Base-by-base conservation (phyloP, 2,888 invertebrate species). In the Mythimna vitellina region DNA sequence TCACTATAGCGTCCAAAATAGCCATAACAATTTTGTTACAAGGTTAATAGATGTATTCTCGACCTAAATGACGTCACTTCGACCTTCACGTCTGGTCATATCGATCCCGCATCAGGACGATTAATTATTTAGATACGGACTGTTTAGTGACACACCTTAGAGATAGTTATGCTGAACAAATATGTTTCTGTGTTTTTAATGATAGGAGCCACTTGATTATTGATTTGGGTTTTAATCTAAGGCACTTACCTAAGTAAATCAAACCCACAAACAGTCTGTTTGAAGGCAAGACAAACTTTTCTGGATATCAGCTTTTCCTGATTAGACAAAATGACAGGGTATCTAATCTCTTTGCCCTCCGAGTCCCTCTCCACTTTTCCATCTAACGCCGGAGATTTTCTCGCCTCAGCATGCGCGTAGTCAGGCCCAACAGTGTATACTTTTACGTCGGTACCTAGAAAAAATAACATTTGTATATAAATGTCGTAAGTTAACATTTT, bases 371-470 rank as follows among this genome's bases (percentile, higher is more conserved):
- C 99, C 57, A 99, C 99, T 95, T 99, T 99, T 0, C 99, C 99
- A 94, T 99, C 99, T 20, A 99, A 96, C 0, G 99, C 99, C 0
- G 99, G 99, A 72, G 99, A 99, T 93, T 99, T 99, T 70, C 99
- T 96, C 0, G 99, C 99, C 94, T 99, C 99, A 0, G 99, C 99
- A 95, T 99, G 99, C 5, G 99, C 99, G 94, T 99, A 99, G 94
- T 99, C 99, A 0, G 99, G 99, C 0, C 99, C 99, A 42, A 99
- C 99, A 1, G 99, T 99, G 93, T 99, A 99, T 38, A 99, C 99
- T 96, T 98, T 97, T 62, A 97, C 97, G 85, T 97, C 97, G 62
- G 97, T 97, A 83, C 97, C 98, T 98, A 93, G 14, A 51, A 77
- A 76, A 35, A 69, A 66, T 53, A 20, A 10, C 22, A 38, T 20